phyloP scores from a whole-genome alignment of 2,888 invertebrate genomes.

The Steinernema scapterisci region DNA sequence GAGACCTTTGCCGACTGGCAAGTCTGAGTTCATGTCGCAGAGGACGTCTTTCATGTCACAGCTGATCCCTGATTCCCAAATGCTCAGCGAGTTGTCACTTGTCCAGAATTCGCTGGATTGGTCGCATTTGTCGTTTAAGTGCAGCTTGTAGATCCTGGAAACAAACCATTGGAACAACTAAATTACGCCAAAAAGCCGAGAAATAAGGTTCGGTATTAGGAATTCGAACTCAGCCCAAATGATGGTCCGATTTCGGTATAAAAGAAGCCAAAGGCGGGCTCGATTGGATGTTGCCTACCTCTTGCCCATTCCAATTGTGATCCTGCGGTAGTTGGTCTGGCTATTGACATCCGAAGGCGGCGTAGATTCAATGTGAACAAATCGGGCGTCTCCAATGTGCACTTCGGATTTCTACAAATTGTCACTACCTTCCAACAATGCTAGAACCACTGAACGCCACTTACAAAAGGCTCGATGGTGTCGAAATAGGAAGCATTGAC shows the following conservation, averaged over 20 bases:
- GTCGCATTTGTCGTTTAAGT: conserved; percentile 26
- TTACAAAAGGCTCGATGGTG: conserved; percentile 11
- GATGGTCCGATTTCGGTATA: too few relatives aligned
- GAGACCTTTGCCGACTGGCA: conserved; percentile 10
- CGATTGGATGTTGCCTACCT: too few relatives aligned
- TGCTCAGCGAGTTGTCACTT: conserved; percentile 13
- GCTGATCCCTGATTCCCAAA: conserved; percentile 7
- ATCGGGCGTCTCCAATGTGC: neutral
- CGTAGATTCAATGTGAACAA: conserved; percentile 17
- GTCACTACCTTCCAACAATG: too few relatives aligned
- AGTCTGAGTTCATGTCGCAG: conserved; percentile 25
- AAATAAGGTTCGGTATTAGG: too few relatives aligned
- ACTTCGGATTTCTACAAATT: neutral
- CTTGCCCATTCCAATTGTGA: neutral
- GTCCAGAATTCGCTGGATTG: conserved; percentile 25
- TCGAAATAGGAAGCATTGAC: conserved; percentile 22
- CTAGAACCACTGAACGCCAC: neutral
- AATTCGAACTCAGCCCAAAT: too few relatives aligned
- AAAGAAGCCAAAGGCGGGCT: too few relatives aligned
- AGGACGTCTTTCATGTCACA: conserved; percentile 16
- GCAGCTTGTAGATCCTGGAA: conserved; percentile 17
- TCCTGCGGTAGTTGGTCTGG: conserved; percentile 4
- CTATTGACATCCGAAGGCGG: conserved; percentile 1
- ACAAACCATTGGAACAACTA: too few relatives aligned
- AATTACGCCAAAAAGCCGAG: too few relatives aligned